These are phyloP conservation scores for Psittacula derbiana DNA, from an alignment of 2,797 vertebrate genomes.

Conservation along the genomic window DNA sequence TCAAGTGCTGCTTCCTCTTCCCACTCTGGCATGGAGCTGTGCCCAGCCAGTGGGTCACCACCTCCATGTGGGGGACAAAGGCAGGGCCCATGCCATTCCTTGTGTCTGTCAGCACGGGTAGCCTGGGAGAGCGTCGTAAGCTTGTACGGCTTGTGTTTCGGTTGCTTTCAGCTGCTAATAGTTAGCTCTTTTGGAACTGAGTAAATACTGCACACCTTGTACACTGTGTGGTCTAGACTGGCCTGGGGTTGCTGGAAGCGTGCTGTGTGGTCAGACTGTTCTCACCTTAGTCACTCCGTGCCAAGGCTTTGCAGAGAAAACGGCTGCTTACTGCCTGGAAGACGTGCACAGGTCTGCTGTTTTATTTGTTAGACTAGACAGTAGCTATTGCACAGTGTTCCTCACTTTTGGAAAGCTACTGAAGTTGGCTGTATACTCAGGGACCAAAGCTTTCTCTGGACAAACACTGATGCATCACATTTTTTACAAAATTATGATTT, in stretches of 20 bases:
- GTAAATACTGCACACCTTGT: neutral
- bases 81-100: neutral
- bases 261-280: neutral
- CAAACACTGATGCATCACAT: rapidly evolving
- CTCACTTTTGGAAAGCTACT: neutral
- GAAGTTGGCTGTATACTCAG: neutral
- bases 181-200: neutral
- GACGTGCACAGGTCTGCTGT: neutral
- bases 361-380: neutral
- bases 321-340: neutral
- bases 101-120: rapidly evolving
- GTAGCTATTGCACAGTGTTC: neutral
- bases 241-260: neutral
- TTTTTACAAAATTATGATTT: neutral
- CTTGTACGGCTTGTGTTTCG: neutral
- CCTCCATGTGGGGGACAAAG: neutral
- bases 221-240: neutral
- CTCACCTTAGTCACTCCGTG: neutral
- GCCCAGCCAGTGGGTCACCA: neutral
- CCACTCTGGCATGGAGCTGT: neutral
- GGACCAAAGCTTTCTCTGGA: neutral
- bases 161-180: neutral
- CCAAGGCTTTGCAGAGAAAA: neutral
- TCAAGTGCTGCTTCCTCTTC: neutral
- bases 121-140: neutral